Conservation (phyloP, 2,113 vertebrate genomes). For the Galemys pyrenaicus region DNA sequence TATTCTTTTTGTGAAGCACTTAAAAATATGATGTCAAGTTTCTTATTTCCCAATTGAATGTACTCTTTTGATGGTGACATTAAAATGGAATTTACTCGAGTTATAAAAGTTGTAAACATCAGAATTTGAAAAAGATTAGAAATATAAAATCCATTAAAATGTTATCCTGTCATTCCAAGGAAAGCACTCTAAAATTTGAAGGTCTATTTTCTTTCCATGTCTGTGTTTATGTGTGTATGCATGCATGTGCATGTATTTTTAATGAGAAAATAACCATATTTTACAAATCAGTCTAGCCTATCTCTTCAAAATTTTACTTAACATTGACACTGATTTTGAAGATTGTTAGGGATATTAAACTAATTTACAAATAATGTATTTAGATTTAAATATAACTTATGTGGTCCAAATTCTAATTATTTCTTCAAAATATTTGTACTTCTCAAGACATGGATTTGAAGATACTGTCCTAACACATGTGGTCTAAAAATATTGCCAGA, state of each 20-base stretch:
- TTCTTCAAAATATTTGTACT: neutral
- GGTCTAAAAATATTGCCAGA: neutral
- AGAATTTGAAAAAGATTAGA: neutral
- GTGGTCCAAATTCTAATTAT: neutral
- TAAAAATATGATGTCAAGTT: neutral
- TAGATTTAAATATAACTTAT: slow-evolving; percentile 36
- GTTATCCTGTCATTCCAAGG: neutral
- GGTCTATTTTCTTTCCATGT: neutral
- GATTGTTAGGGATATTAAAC: neutral
- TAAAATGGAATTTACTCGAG: neutral
- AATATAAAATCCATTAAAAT: neutral
- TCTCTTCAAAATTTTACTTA: neutral
- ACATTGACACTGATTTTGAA: neutral
- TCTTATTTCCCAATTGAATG: neutral
- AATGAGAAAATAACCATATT: neutral
- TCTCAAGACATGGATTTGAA: neutral
- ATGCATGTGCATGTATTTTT: neutral
- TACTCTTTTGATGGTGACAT: neutral
- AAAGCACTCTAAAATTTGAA: neutral
- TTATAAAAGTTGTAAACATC: neutral
- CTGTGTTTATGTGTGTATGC: neutral
- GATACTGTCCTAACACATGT: neutral
- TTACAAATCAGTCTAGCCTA: neutral
- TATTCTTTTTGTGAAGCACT: neutral
- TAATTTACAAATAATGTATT: neutral